Evolutionary conservation across 2,888 invertebrate genomes (phyloP), one percentile per base, ranked within the genome.

Genomic region (Pseudanteris insignis): DNA sequence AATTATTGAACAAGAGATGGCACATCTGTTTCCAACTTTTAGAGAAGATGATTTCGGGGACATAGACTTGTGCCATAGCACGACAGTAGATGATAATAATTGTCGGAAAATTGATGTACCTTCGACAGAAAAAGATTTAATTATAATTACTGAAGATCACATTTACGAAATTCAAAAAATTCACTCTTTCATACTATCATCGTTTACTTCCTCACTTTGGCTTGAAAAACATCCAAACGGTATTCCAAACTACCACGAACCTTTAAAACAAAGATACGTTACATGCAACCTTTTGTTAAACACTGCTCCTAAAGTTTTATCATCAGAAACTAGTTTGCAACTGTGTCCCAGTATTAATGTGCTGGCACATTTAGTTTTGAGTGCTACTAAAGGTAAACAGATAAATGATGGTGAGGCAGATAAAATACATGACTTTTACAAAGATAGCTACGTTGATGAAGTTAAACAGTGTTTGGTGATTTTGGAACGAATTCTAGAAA

Each of bases 371-470:
- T 43, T 86, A 5, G 82, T 84, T 1, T 80, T 84, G 38, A 82
- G 84, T 10, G 82, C 83, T 55, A 80, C 77, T 32, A 55, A 83
- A 80, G 78, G 84, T 82, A 32, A 83, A 3, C 30, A 12, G 2
- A 12, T 3, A 10, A 30, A 12, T 12, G 12, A 30, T 2, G 26
- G 2, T 12, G 14, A n/a, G 8, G 6, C 29, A 4, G 10, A 51
- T 9, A 75, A 73, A 50, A 46, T 60, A 1, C 78, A 85, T 57
- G 89, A 96, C 75, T 92, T 94, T 76, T 97, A 97, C 76, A 88
- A 86, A 63, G 92, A 94, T 66, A 80, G 92, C 0, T 92, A 94
- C 80, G 86, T 94, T 0, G 82, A 86, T 0, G 92, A 95, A 81
- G 88, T 89, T 0, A 85, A 86, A 44, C 84, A 86, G 37, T 91